Percentiles rank a stretch among this genome's conserved stretches.
Conservation (phyloP, 2,113 vertebrate species). For the Ctenodactylus gundi region DNA sequence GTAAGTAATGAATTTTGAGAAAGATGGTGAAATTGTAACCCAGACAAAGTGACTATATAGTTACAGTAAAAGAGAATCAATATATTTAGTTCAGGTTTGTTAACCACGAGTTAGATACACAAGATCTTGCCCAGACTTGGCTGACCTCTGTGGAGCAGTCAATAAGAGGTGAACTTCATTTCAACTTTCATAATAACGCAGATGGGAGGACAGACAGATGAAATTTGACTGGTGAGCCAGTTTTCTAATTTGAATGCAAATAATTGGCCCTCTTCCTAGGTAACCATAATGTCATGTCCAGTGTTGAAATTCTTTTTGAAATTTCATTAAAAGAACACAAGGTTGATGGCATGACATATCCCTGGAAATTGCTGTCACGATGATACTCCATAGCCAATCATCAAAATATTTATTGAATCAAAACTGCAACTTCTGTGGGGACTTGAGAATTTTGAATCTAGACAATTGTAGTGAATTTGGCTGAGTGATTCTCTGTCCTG, state of each 20-base stretch:
- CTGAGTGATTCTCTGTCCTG: background rate
- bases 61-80: background rate
- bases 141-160: background rate
- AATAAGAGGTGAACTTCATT: background rate
- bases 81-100: background rate
- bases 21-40: background rate
- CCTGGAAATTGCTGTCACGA: background rate
- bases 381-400: background rate
- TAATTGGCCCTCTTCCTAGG: background rate
- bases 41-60: background rate
- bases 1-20: background rate
- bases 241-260: background rate
- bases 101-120: background rate
- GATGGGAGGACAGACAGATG: background rate
- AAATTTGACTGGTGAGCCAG: background rate
- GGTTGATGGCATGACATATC: background rate
- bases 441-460: background rate
- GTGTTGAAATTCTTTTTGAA: background rate
- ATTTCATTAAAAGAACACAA: background rate
- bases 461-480: background rate
- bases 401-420: background rate
- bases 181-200: background rate
- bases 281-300: background rate
- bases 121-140: background rate
- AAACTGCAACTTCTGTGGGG: background rate